phyloP scores from a whole-genome alignment of 2,797 vertebrate species.

The Manis pentadactyla region DNA sequence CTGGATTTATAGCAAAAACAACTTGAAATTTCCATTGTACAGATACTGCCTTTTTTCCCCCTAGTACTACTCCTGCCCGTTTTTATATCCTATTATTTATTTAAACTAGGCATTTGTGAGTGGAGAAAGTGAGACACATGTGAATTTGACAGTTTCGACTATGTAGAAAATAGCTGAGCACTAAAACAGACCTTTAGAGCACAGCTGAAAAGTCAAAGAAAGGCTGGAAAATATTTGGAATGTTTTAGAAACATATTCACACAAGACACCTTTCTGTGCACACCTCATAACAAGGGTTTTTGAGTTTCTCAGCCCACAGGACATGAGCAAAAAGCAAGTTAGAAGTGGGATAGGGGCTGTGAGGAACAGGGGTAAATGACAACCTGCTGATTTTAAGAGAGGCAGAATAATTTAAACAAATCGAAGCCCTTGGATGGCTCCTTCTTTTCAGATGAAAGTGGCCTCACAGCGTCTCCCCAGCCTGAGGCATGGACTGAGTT shows the following conservation, averaged over 20 bases:
- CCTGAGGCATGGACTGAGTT: background rate
- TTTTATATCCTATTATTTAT: background rate
- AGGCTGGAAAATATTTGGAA: background rate
- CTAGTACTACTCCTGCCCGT: background rate
- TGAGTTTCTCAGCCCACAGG: background rate
- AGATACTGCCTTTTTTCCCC: background rate
- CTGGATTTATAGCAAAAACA: background rate
- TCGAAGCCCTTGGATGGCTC: background rate
- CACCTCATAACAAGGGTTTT: background rate
- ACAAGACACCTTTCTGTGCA: background rate
- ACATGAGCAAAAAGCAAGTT: constrained; percentile 60
- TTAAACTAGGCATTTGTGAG: constrained; percentile 26
- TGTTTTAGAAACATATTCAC: background rate
- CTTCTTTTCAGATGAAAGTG: constrained; percentile 19
- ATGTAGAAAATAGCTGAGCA: background rate
- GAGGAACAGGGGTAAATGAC: constrained; percentile 32
- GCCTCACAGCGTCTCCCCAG: background rate
- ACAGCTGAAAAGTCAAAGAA: background rate
- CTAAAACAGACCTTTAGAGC: background rate
- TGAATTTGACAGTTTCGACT: background rate
- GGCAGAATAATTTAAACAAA: constrained; percentile 37
- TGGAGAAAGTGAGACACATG: background rate
- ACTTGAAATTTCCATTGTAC: constrained; percentile 3
- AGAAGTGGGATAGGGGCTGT: background rate
- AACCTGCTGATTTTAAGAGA: constrained; percentile 46